Base-by-base conservation (phyloP, 2,113 vertebrate genomes). In the Rhineura floridana region DNA sequence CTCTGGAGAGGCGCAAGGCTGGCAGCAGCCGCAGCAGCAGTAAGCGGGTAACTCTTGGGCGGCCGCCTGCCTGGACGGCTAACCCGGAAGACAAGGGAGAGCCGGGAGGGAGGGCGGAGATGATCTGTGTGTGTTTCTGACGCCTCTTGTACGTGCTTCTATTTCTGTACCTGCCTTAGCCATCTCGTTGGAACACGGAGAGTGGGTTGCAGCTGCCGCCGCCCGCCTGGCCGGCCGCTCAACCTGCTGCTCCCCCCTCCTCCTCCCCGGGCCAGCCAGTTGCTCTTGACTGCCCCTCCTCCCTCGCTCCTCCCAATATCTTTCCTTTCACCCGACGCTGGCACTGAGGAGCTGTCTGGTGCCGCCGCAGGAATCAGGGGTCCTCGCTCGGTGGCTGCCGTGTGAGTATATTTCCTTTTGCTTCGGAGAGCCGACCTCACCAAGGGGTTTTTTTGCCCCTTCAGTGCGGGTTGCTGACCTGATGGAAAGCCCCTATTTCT, bases 81-180 rank as follows among this genome's bases (percentile, higher is more conserved):
- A 78, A 87, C 86, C 90, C 92, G 88, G 92, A 90, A 91, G 69
- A 52, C 62, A 15, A 63, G n/a, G n/a, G 55, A 21, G 0, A 6
- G 48, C 9, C 21, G 33, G 25, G 33, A 11, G 46, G 46, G 44
- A 30, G 59, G 33, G 55, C 62, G 84, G 17, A 33, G 46, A 33
- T 23, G 5, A 8, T 23, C 15, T 36, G 67, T 69, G 21, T 30
- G 63, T 30, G 55, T 52, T 62, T 86, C 86, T 91, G 92, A 91
- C 89, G 89, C 89, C 86, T 84, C 67, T 50, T 36, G 48, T 89
- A 76, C 87, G 82, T 88, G 89, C 44, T 69, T 92, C 82, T 88
- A 77, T 91, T 86, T 80, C 86, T 89, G 85, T 90, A 88, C 89
- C 91, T 42, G 69, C 28, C 77, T 59, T 67, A 2, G 50, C 75